Conservation (phyloP, 1,140 invertebrate genomes). For the Lucilia cuprina region DNA sequence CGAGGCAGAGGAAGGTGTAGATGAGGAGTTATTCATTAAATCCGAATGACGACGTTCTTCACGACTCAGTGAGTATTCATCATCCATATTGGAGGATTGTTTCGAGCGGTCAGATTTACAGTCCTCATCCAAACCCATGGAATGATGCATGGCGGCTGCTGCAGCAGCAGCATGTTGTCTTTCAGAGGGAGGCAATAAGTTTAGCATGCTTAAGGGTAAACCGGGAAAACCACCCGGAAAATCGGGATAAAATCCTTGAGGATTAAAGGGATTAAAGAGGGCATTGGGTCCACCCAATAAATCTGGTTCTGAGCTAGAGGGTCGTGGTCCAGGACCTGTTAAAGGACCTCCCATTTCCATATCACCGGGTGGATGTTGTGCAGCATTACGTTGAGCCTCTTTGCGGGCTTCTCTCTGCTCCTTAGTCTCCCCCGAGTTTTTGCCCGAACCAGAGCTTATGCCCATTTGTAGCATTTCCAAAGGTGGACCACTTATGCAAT, state of each 20-base stretch:
- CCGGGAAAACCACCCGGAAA: constrained; percentile 76
- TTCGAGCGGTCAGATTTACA: constrained; percentile 71
- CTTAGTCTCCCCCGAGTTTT: constrained; percentile 34
- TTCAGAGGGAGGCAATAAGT: constrained; percentile 79
- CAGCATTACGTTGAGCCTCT: constrained; percentile 25
- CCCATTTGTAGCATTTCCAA: constrained; percentile 75
- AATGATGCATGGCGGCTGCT: constrained; percentile 63
- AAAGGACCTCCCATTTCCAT: constrained; percentile 49
- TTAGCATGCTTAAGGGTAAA: constrained; percentile 83
- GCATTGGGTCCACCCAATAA: constrained; percentile 66
- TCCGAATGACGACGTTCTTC: constrained; percentile 26
- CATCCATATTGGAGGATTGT: constrained; percentile 71
- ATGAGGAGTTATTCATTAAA: not conserved
- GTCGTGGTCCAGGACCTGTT: constrained; percentile 64
- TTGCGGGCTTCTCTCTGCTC: constrained; percentile 51
- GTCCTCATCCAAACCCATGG: constrained; percentile 68
- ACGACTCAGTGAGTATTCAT: constrained; percentile 64
- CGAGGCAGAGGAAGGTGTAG: not conserved
- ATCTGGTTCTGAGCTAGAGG: constrained; percentile 70
- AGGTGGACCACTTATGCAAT: constrained; percentile 78
- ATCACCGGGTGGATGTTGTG: constrained; percentile 27
- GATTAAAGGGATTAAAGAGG: constrained; percentile 75
- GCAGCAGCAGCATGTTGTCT: constrained; percentile 65
- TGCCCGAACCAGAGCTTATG: constrained; percentile 57
- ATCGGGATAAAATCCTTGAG: constrained; percentile 80